Percentiles rank a stretch among this genome's conserved stretches.
phyloP scores from a whole-genome alignment of 2,113 vertebrate species.

The Raphicerus campestris region DNA sequence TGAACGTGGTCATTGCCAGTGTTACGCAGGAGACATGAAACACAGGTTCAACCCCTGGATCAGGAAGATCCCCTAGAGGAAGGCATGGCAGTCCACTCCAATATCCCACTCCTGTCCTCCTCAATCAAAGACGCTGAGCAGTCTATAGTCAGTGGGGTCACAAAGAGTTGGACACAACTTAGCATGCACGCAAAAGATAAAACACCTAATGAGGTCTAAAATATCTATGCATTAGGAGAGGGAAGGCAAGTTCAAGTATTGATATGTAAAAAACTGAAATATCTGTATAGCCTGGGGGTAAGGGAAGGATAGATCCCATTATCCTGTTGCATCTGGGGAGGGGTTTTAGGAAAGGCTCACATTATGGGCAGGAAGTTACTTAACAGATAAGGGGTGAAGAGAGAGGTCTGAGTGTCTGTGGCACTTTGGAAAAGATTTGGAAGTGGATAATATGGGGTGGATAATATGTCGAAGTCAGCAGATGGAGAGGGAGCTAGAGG shows the following conservation, averaged over 20 bases:
- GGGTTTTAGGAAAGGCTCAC: not conserved
- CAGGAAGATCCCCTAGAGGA: not conserved
- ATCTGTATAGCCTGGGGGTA: not conserved
- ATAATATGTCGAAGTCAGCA: not conserved
- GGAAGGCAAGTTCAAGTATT: not conserved
- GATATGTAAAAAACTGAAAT: not conserved
- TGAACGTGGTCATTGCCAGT: not conserved
- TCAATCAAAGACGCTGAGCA: fast-evolving
- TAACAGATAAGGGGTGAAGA: not conserved
- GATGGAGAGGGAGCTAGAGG: not conserved
- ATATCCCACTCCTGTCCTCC: not conserved
- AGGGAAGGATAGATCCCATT: fast-evolving
- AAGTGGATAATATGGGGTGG: not conserved
- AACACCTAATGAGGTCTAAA: not conserved
- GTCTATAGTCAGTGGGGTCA: not conserved
- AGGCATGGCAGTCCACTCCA: not conserved
- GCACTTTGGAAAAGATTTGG: not conserved
- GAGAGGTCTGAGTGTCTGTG: not conserved
- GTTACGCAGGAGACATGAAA: not conserved
- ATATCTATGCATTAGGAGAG: not conserved
- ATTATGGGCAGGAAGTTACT: not conserved
- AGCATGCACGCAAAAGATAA: not conserved
- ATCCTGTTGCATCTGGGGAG: not conserved
- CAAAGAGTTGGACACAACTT: not conserved
- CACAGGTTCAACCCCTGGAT: not conserved